Evolutionary conservation across 2,113 vertebrate species (phyloP), one percentile per base, ranked within the genome.

Genomic region (Plecotus auritus): DNA sequence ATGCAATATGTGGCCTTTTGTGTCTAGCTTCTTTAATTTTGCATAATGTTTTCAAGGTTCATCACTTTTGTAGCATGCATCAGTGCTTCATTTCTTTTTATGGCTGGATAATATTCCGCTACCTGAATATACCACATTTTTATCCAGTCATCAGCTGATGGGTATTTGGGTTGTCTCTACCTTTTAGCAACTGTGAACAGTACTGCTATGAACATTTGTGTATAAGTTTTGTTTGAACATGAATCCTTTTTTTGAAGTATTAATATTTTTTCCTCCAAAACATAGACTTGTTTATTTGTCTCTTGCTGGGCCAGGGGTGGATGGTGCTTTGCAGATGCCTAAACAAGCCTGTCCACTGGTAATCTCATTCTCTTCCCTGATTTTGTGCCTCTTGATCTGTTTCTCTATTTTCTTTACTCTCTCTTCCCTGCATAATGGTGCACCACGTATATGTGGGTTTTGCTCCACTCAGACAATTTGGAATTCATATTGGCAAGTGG

Each of bases 401-500:
- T 84, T 45, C 80, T 54, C 30, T 23, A 13, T 92, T 90, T 82
- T 59, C 93, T 42, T 90, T 47, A 76, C 78, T 35, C 89, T 88
- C 54, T 56, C 47, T 91, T 54, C 14, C 73, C 61, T 88, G 69
- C 83, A 76, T 72, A 90, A 37, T 61, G 82, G 26, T 73, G 0
- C 54, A 7, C 22, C 49, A 7, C 13, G 4, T 51, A 14, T 40
- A 11, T 26, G 26, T 64, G 81, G 32, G 35, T 47, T 85, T 51
- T 90, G 51, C 18, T 30, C 9, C 0, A 45, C 30, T 59, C 74
- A 82, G 59, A 80, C 26, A 17, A 95, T 91, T 93, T 92, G 91
- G 45, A 91, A 95, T 95, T 95, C 72, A 82, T 91, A 4, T 77
- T 77, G 85, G 54, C 89, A 94, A 93, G 84, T 92, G 83, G 95